A percentile compares a stretch with the other conserved stretches of the same genome.
Conservation (phyloP, 2,113 vertebrate species). For the Tetrao urogallus region DNA sequence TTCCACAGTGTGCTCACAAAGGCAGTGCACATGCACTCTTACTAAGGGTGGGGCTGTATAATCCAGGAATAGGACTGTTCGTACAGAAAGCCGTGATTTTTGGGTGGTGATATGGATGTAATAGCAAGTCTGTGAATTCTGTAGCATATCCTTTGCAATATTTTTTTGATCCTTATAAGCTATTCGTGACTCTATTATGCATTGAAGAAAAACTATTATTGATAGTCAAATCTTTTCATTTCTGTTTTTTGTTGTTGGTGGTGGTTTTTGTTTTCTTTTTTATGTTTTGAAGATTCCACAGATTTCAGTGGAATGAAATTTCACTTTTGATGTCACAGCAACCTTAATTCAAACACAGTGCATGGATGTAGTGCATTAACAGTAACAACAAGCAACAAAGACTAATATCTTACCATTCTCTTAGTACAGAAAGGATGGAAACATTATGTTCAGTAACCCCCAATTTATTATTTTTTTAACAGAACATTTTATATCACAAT, state of each 20-base stretch:
- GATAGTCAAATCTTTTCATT: not conserved
- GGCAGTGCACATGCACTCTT: not conserved
- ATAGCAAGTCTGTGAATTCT: not conserved
- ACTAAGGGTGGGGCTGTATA: too few relatives aligned
- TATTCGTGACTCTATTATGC: not conserved
- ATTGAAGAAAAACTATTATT: not conserved
- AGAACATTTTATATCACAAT: not conserved
- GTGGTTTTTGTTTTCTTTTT: too few relatives aligned
- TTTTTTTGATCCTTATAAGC: not conserved
- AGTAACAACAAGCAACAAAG: not conserved
- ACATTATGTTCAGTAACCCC: not conserved
- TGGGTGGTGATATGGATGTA: not conserved
- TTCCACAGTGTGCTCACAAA: not conserved
- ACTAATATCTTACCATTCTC: not conserved
- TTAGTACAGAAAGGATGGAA: not conserved
- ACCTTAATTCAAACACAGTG: not conserved
- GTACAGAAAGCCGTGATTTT: not conserved
- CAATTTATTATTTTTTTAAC: not conserved
- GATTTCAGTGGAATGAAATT: not conserved
- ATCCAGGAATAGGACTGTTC: not conserved
- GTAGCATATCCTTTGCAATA: accelerated
- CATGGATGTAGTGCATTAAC: not conserved
- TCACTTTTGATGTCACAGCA: not conserved
- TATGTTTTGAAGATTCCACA: not conserved
- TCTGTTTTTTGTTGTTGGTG: too few relatives aligned